phyloP scores from a whole-genome alignment of 2,888 invertebrate genomes.

The Microchrysa polita region DNA sequence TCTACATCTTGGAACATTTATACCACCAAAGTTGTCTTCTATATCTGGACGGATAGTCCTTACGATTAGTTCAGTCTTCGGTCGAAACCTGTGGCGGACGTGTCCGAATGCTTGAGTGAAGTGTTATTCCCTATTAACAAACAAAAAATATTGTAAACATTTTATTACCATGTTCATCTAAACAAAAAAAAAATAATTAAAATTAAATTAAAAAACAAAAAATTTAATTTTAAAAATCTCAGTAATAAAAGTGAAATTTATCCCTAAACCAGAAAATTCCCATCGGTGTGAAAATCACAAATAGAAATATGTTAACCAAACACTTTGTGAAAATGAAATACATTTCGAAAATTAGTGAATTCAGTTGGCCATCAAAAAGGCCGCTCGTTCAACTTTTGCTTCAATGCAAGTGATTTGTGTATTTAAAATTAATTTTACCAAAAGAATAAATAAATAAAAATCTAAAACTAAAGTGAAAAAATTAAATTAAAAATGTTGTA shows the following conservation, averaged over 20 bases:
- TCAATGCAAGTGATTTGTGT: not conserved
- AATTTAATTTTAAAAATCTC: slow-evolving; percentile 3
- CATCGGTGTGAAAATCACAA: not conserved
- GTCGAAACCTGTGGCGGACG: slow-evolving; percentile 43
- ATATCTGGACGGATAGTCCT: slow-evolving; percentile 44
- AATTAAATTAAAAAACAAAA: slow-evolving; percentile 7
- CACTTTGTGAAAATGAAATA: slow-evolving; percentile 48
- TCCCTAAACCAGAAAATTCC: no score
- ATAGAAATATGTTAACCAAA: slow-evolving; percentile 44
- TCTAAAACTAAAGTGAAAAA: not conserved
- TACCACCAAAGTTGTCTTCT: slow-evolving; percentile 34
- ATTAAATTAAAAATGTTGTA: no score
- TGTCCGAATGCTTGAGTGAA: slow-evolving; percentile 40
- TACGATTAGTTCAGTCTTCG: slow-evolving; percentile 43
- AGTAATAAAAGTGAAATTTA: not conserved
- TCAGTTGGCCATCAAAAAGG: not conserved
- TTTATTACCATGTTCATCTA: not conserved
- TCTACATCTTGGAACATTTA: slow-evolving; percentile 36
- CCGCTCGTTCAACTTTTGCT: not conserved
- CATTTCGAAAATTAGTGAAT: slow-evolving; percentile 17
- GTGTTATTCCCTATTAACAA: slow-evolving; percentile 26
- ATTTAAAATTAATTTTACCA: not conserved
- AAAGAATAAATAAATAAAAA: slow-evolving; percentile 10
- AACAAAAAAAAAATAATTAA: slow-evolving; percentile 5
- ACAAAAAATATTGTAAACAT: slow-evolving; percentile 11